Percentiles rank a stretch among this genome's conserved stretches.
phyloP scores from a whole-genome alignment of 2,113 vertebrate species.

The Cardinalis cardinalis region DNA sequence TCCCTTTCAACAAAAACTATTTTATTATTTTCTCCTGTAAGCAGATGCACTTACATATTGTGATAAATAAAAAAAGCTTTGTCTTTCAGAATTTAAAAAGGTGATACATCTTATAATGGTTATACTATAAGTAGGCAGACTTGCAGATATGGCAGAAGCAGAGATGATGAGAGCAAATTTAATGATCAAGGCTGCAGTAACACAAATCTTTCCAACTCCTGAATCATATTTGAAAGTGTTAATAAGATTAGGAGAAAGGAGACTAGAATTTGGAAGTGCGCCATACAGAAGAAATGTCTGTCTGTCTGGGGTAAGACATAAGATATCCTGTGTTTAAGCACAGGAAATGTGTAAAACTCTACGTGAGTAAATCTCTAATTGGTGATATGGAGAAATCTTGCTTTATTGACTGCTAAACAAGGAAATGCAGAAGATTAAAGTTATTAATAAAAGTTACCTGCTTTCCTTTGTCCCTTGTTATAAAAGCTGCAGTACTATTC shows the following conservation, averaged over 20 bases:
- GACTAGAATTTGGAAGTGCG: not conserved
- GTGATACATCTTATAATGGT: not conserved
- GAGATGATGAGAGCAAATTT: not conserved
- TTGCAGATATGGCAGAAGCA: not conserved
- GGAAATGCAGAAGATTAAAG: not conserved
- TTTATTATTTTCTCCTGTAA: not conserved
- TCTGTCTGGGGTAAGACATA: not conserved
- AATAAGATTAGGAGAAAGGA: not conserved
- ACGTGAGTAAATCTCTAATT: not conserved
- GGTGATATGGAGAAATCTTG: not conserved
- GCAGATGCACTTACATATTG: not conserved
- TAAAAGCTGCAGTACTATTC: not conserved
- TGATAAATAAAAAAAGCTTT: not conserved
- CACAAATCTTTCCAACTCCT: not conserved
- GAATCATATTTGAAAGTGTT: not conserved
- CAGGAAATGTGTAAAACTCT: not conserved
- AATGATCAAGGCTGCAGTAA: not conserved
- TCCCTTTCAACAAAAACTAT: not conserved
- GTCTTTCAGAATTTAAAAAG: not conserved
- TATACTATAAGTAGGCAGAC: not conserved
- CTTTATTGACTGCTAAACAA: not conserved
- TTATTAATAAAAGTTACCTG: not conserved
- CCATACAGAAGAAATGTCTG: not conserved
- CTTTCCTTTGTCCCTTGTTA: not conserved
- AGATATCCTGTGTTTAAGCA: not conserved